Conservation (phyloP, 2,888 invertebrate species). For the Mesorhabditis spiculigera region DNA sequence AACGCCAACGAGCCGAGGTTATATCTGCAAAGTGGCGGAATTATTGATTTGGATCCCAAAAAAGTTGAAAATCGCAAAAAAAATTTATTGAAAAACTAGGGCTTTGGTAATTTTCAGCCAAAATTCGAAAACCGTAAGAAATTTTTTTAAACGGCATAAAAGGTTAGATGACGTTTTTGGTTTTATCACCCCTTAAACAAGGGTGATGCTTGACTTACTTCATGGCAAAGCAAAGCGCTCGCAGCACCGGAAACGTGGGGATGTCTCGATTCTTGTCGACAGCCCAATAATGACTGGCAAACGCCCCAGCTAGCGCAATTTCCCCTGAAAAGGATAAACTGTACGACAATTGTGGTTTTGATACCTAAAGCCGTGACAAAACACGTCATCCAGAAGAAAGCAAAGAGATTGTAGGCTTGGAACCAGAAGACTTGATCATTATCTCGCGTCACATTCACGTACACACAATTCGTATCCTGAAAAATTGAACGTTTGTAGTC, state of each 20-base stretch:
- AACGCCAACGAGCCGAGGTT: conserved; percentile 87
- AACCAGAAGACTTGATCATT: conserved; percentile 38
- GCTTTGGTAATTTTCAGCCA: too few species aligned
- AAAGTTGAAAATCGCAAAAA: too few species aligned
- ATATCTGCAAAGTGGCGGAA: too few species aligned
- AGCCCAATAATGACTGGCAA: conserved; percentile 90
- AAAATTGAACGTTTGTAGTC: conserved; percentile 6
- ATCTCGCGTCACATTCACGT: conserved; percentile 43
- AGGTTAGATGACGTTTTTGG: too few species aligned
- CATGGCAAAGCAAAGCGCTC: conserved; percentile 67
- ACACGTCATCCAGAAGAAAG: conserved; percentile 83
- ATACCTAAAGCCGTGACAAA: conserved; percentile 75
- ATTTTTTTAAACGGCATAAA: too few species aligned
- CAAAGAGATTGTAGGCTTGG: conserved; percentile 73
- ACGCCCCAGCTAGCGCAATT: conserved; percentile 79
- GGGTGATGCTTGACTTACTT: conserved; percentile 9
- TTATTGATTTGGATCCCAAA: too few species aligned
- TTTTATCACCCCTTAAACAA: too few species aligned
- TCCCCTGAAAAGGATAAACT: too few species aligned
- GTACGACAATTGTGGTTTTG: too few species aligned
- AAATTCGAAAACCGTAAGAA: too few species aligned
- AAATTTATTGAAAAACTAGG: too few species aligned
- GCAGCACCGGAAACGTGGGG: conserved; percentile 79
- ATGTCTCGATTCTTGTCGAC: conserved; percentile 75
- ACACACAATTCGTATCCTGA: conserved; percentile 35